phyloP scores from a whole-genome alignment of 2,113 vertebrate species.

The Manacus vitellinus region DNA sequence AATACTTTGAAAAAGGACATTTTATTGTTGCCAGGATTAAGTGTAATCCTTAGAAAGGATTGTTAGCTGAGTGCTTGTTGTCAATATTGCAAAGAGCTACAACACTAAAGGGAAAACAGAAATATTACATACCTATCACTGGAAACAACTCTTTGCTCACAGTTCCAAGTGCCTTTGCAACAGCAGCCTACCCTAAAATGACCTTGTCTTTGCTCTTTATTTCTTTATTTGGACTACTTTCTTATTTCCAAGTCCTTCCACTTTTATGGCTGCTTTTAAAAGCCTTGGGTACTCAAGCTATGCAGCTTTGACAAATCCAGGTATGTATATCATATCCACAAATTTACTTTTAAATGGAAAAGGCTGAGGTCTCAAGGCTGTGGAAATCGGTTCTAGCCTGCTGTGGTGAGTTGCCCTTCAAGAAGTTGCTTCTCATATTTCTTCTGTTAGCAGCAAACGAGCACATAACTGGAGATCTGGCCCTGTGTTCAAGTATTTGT shows the following conservation, averaged over 20 bases:
- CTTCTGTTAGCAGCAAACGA: background rate
- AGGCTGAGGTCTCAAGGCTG: background rate
- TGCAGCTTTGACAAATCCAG: background rate
- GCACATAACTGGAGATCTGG: background rate
- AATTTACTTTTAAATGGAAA: background rate
- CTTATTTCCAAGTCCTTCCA: background rate
- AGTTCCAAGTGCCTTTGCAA: background rate
- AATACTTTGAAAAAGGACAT: background rate
- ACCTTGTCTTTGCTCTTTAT: background rate
- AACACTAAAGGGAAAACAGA: background rate
- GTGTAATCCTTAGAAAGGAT: background rate
- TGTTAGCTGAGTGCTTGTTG: background rate
- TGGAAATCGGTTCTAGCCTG: background rate
- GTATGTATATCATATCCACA: background rate
- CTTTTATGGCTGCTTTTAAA: background rate
- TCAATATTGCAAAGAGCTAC: background rate
- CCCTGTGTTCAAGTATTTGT: background rate
- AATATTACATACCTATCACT: background rate
- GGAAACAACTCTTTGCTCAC: background rate
- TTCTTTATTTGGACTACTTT: background rate
- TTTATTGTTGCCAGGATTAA: background rate
- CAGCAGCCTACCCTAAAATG: background rate
- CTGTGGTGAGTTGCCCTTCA: background rate
- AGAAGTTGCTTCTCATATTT: background rate
- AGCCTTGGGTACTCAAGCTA: background rate